Base-by-base conservation (phyloP, 2,797 vertebrate species). In the Thripadectes ignobilis region DNA sequence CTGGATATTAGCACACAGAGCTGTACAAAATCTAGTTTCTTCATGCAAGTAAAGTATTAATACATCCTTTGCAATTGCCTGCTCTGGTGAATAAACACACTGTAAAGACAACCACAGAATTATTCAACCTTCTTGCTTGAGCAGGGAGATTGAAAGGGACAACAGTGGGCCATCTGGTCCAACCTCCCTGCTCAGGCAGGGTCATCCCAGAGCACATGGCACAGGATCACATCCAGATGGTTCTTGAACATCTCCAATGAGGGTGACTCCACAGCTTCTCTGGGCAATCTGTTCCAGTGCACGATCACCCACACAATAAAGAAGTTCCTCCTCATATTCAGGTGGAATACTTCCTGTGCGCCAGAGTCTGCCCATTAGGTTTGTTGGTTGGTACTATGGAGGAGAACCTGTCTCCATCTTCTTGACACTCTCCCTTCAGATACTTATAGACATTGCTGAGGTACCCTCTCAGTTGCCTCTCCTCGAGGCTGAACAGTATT, bases 121-220 rank as follows among this genome's bases (percentile, higher is more conserved):
- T 0, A 0, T 3, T 55, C 49, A 16, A 7, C 20, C 13, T 69
- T 8, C 23, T 18, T 21, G 20, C 24, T 10, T 63, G 30, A 62
- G 13, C 38, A 62, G 27, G 27, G 38, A 22, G 49, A 6, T 10
- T 48, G 34, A 14, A 55, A 51, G 27, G 11, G 21, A 36, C 71
- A 21, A 26, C 32, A 18, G 7, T 34, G n/a, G 8, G 8, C 12
- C 23, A 16, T 24, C 7, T 17, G 34, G 20, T 21, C 24, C 57
- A 48, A 14, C 5, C 30, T 46, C 20, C 39, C 29, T 46, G 16
- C n/a, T 69, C 29, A 69, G 8, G 9, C 29, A 36, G 26, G 21
- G 3, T 58, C 52, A 61, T 29, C 23, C 32, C 19, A 39, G 29
- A 46, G 39, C n/a, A 61, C 23, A 34, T 7, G 32, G 38, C 8